Evolutionary conservation across 2,888 invertebrate genomes (phyloP).

Genomic region (Biston betularia): DNA sequence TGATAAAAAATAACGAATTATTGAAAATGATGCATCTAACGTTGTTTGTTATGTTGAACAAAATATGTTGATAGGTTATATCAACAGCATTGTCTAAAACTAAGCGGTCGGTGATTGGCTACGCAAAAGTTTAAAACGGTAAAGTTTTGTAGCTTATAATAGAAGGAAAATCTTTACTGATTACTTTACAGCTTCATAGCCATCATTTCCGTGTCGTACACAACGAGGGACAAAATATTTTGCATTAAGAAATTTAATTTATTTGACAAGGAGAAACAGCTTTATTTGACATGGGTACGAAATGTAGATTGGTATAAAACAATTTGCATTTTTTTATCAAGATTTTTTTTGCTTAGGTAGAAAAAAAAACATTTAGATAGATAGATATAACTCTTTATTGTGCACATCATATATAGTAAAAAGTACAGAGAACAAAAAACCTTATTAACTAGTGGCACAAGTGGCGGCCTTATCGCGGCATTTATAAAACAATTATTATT

Average conservation of each 20-base stretch:
- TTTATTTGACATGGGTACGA: conserved; percentile 39
- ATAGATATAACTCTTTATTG: too few species aligned
- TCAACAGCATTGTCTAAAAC: neutral
- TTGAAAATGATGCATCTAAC: too few species aligned
- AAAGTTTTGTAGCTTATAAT: conserved; percentile 2
- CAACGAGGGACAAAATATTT: conserved; percentile 24
- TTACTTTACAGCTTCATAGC: neutral
- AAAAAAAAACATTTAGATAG: too few species aligned
- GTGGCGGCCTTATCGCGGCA: too few species aligned
- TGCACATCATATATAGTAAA: too few species aligned
- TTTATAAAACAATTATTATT: too few species aligned
- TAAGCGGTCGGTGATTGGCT: neutral
- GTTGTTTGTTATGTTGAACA: too few species aligned
- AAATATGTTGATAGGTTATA: too few species aligned
- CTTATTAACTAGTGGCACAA: too few species aligned
- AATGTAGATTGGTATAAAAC: conserved; percentile 40
- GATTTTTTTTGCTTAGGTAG: conserved; percentile 14
- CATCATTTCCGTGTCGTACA: conserved; percentile 14
- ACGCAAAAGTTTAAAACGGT: conserved; percentile 2
- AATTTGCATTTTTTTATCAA: conserved; percentile 33
- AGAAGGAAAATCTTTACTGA: conserved; percentile 3
- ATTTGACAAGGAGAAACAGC: conserved; percentile 40
- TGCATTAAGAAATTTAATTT: conserved; percentile 37
- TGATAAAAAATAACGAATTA: too few species aligned
- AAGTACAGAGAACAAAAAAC: too few species aligned